Conservation (phyloP, 2,888 invertebrate species). For the Chesias legatella region DNA sequence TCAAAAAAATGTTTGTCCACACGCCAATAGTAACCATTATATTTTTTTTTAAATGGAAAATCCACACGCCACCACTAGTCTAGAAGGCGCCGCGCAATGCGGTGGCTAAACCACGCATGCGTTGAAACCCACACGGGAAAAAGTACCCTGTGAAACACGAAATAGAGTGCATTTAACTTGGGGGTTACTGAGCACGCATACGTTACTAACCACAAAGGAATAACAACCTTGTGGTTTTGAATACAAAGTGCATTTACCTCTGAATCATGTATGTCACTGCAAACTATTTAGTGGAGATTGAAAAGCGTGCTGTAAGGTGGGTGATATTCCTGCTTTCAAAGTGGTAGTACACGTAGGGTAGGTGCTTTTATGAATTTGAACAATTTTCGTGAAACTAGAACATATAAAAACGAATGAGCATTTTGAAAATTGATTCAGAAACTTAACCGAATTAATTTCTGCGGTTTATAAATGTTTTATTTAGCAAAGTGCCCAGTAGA, state of each 20-base stretch:
- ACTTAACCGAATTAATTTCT: no score
- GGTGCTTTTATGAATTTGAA: no score
- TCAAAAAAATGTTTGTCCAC: slow-evolving; percentile 44
- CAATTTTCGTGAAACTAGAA: no score
- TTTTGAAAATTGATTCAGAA: no score
- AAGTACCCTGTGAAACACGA: slow-evolving; percentile 8
- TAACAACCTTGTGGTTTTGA: slow-evolving; percentile 1
- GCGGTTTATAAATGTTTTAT: no score
- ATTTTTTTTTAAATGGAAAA: slow-evolving; percentile 64
- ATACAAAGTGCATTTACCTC: slow-evolving; percentile 17
- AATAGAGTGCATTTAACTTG: slow-evolving; percentile 17
- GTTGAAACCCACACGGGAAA: slow-evolving; percentile 37
- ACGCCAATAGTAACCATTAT: slow-evolving; percentile 39
- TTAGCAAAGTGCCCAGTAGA: no score
- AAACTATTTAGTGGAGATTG: slow-evolving; percentile 26
- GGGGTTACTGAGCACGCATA: slow-evolving; percentile 53
- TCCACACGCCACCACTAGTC: slow-evolving; percentile 68
- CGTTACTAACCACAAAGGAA: slow-evolving; percentile 29
- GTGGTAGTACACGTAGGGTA: no score
- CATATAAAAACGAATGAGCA: no score
- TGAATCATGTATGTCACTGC: slow-evolving; percentile 14
- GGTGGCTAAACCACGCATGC: slow-evolving; percentile 72
- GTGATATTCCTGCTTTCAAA: no score
- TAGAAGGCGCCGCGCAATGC: slow-evolving; percentile 77
- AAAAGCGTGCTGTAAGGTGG: slow-evolving; percentile 7